Base-by-base conservation (phyloP, 2,113 vertebrate genomes). In the Eclectus roratus region DNA sequence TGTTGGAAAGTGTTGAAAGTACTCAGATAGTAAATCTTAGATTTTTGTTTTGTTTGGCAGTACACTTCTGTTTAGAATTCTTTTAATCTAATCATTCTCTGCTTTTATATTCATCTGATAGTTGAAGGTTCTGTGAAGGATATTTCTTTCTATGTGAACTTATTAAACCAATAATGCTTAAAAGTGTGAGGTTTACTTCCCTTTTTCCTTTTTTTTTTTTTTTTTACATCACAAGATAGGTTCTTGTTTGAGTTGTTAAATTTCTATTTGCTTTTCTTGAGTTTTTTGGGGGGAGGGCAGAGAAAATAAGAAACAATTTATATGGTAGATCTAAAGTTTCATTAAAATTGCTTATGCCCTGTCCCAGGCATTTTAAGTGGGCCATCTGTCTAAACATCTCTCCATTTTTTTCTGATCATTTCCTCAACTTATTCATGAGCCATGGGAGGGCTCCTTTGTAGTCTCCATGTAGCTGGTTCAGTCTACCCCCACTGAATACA, bases 381-480 rank as follows among this genome's bases (percentile, higher is more conserved):
- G 98, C 99, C 99, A 99, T 99, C 99, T 99, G 99, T 99, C 99
- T 99, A 99, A 99, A 99, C 99, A 99, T 99, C 98, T 99, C 98
- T 98, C 98, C 98, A 97, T 98, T 98, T 98, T 99, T 99, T 99
- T 98, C 99, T 99, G 99, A 99, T 99, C 99, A 99, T 99, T 99
- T 99, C 99, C 99, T 99, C 98, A 98, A 99, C 99, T 99, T 99
- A 99, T 99, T 99, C 99, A 99, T 99, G 99, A 99, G 97, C 99
- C 99, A 98, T 99, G 98, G 99, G 99, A 99, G 99, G 99, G 98
- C 99, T 98, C 98, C 99, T 99, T 99, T 99, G 99, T 99, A 99
- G 99, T 99, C 97, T 98, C 97, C 97, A 97, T 98, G 98, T 98
- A 98, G 98, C 98, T 98, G 96, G 96, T 98, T 98, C 98, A 97